Base-by-base conservation (phyloP, 1,140 invertebrate genomes). In the Meloidogyne floridensis region DNA sequence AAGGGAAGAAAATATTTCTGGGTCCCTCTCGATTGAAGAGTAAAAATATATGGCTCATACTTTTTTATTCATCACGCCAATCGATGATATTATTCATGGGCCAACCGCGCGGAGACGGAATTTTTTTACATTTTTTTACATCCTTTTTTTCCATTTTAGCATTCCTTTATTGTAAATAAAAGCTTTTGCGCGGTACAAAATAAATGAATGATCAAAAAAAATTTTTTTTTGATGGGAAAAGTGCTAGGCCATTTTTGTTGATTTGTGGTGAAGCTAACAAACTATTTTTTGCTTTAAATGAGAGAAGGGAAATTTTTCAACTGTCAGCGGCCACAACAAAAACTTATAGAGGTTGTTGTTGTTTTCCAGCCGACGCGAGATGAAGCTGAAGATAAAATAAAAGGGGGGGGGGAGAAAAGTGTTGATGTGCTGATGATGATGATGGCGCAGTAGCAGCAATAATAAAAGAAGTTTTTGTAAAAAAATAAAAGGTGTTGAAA, bases 31-130 rank as follows among this genome's bases (percentile, higher is more conserved):
- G 47, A 47, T 47, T 47, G 47, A 47, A 47, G 2, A 6, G 2
- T 6, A 47, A 47, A 47, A 47, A 1, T 47, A 47, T 47, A 32
- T 32, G 32, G 32, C 32, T 47, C 47, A 47, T 6, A 47, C 47
- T 47, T 8, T 47, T 8, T 6, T 47, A 47, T 15, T 65, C 59
- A 65, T 65, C 56, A 59, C 10, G 59, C 13, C n/a, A 65, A 65
- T 65, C 59, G 59, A 65, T 65, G 59, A 65, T 32, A 32, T 65
- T 65, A 65, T 65, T 65, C 59, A 65, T 65, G 59, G 56, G 47
- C 47, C 47, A 47, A 8, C 59, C 59, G 59, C 59, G 59, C 59
- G n/a, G 59, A 5, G 59, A 65, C n/a, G 10, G 59, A 65, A 65
- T 65, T 65, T 65, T 5, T n/a, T 65, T 59, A 4, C 11, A 2